These are phyloP conservation scores for Thecocarcelia acutangulata DNA, from an alignment of 2,888 invertebrate genomes.

Conservation along the genomic window DNA sequence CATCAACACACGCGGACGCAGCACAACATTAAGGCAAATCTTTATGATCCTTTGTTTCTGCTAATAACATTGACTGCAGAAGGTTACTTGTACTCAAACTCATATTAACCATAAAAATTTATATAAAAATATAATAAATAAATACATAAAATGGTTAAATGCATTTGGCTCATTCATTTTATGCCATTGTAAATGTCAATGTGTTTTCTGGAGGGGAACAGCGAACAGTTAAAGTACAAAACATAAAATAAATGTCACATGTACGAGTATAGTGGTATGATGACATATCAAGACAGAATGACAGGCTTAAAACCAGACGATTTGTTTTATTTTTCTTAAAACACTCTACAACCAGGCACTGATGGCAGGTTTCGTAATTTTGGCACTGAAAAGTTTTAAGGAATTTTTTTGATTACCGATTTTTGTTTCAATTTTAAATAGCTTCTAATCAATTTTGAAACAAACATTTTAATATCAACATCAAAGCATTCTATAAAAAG, in stretches of 20 bases:
- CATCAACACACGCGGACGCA: neutral
- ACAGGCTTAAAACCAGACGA: conserved; percentile 12
- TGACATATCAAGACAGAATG: conserved; percentile 27
- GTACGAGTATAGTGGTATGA: neutral
- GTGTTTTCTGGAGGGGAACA: neutral
- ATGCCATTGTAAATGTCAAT: conserved; percentile 39
- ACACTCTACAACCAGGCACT: neutral
- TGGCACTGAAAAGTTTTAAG: too few species aligned
- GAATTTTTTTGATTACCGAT: too few species aligned
- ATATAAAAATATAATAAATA: conserved; percentile 44
- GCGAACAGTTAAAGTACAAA: neutral
- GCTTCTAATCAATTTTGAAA: too few species aligned
- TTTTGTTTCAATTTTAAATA: too few species aligned
- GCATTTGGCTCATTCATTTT: conserved; percentile 47
- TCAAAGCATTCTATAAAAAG: too few species aligned
- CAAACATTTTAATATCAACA: too few species aligned
- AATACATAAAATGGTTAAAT: conserved; percentile 60
- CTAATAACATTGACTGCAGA: conserved; percentile 36
- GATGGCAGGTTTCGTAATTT: neutral
- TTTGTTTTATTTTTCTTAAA: conserved; percentile 21
- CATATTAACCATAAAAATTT: conserved; percentile 58
- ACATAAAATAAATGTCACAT: conserved; percentile 4
- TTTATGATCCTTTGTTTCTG: conserved; percentile 41
- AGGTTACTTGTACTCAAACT: conserved; percentile 38
- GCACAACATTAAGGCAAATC: conserved; percentile 20